A percentile compares a stretch with the other conserved stretches of the same genome.
Evolutionary conservation across 2,888 invertebrate species (phyloP).

Genomic region (Andrena chrysosceles): DNA sequence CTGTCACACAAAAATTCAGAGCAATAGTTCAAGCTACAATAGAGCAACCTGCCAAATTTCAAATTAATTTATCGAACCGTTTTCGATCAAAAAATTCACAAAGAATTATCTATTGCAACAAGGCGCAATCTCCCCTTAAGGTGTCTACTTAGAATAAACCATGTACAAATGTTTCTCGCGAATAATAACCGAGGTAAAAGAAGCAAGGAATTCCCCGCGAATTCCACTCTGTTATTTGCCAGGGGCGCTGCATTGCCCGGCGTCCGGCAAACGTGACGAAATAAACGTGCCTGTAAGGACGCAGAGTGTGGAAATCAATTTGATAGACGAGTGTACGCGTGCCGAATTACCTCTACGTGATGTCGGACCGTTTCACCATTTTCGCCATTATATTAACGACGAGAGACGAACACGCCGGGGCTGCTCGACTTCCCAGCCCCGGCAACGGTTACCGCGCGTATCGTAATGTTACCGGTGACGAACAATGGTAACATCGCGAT

Average conservation of each 20-base stretch:
- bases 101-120: too few relatives aligned
- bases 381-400: slow-evolving; percentile 84
- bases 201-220: slow-evolving; percentile 12
- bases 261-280: slow-evolving; percentile 68
- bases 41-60: too few relatives aligned
- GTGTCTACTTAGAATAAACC: too few relatives aligned
- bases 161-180: neutral
- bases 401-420: slow-evolving; percentile 75
- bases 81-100: too few relatives aligned
- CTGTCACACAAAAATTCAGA: too few relatives aligned
- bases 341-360: slow-evolving; percentile 85
- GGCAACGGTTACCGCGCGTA: slow-evolving; percentile 72
- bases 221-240: slow-evolving; percentile 44
- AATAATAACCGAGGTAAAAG: neutral
- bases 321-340: slow-evolving; percentile 83
- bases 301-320: slow-evolving; percentile 83
- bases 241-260: slow-evolving; percentile 33
- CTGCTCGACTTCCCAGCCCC: slow-evolving; percentile 66
- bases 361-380: slow-evolving; percentile 84
- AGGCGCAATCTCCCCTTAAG: too few relatives aligned
- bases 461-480: slow-evolving; percentile 73
- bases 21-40: too few relatives aligned
- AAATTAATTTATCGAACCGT: too few relatives aligned
- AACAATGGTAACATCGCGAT: slow-evolving; percentile 78
- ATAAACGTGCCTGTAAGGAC: slow-evolving; percentile 70